phyloP scores from a whole-genome alignment of 2,888 invertebrate genomes.

The Rhabditoides inermis region DNA sequence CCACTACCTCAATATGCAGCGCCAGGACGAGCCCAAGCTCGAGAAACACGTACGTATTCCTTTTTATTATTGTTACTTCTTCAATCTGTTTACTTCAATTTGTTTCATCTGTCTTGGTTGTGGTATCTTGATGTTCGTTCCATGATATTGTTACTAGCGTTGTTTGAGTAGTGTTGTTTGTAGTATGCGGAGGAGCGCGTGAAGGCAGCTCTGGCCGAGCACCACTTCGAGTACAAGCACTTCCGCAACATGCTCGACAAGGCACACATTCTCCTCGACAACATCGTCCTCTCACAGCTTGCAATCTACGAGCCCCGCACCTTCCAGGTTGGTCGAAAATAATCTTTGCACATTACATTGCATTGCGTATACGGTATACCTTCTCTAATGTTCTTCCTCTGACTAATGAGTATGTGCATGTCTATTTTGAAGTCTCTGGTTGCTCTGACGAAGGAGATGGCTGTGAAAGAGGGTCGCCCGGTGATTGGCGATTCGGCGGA shows the following conservation, averaged over 20 bases:
- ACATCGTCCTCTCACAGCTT: slow-evolving; percentile 40
- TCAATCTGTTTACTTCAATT: background rate
- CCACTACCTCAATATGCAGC: slow-evolving; percentile 45
- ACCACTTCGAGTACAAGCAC: slow-evolving; percentile 39
- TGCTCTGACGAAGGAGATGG: slow-evolving; percentile 39
- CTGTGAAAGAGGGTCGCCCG: slow-evolving; percentile 29
- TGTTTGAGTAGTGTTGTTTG: no score
- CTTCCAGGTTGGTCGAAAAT: slow-evolving; percentile 32
- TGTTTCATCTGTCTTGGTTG: background rate
- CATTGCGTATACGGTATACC: background rate
- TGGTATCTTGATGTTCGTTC: background rate
- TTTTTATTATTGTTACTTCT: background rate
- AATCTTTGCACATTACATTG: background rate
- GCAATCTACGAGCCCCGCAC: slow-evolving; percentile 50
- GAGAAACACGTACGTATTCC: slow-evolving; percentile 34
- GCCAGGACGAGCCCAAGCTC: slow-evolving; percentile 31
- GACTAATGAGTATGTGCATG: background rate
- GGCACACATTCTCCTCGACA: slow-evolving; percentile 47
- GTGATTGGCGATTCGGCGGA: slow-evolving; percentile 31
- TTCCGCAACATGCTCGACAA: slow-evolving; percentile 40
- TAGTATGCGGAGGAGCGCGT: slow-evolving; percentile 45
- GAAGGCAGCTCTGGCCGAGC: slow-evolving; percentile 37
- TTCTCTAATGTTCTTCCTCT: background rate
- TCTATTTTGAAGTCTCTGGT: slow-evolving; percentile 48
- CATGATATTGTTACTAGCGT: no score